A percentile compares a stretch with the other conserved stretches of the same genome.
These are phyloP conservation scores for Tetramorium bicarinatum DNA, from an alignment of 2,888 invertebrate species.

Conservation along the genomic window DNA sequence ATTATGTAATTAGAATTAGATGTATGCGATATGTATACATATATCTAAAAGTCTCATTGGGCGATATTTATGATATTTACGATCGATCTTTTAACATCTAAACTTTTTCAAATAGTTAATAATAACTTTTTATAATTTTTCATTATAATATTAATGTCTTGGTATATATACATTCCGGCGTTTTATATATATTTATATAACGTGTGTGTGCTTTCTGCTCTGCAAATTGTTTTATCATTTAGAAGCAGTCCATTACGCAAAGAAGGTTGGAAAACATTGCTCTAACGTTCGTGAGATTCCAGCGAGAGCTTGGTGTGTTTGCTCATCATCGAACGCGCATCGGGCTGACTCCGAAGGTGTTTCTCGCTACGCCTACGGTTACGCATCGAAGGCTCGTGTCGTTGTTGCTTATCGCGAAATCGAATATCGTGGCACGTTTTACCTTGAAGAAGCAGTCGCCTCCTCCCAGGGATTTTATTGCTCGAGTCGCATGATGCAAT, in stretches of 20 bases:
- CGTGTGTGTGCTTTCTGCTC: not conserved
- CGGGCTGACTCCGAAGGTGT: conserved; percentile 36
- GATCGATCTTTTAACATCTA: not conserved
- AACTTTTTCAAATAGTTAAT: not conserved
- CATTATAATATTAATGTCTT: not conserved
- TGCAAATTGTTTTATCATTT: conserved; percentile 30
- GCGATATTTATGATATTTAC: not conserved
- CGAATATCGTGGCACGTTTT: conserved; percentile 54
- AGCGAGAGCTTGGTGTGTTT: conserved; percentile 37
- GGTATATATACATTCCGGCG: not conserved
- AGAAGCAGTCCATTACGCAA: conserved; percentile 24
- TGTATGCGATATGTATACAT: not conserved
- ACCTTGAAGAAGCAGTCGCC: conserved; percentile 47
- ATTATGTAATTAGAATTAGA: not conserved
- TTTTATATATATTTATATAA: conserved; percentile 13
- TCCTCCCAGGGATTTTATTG: conserved; percentile 50
- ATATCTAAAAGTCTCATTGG: not conserved
- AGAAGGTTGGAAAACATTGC: conserved; percentile 36
- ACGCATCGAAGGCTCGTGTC: conserved; percentile 50
- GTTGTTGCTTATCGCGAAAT: conserved; percentile 53
- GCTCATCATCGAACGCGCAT: conserved; percentile 51
- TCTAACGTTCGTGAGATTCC: conserved; percentile 32
- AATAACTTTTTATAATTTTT: conserved; percentile 2
- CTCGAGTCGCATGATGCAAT: conserved; percentile 40
- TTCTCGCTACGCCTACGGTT: conserved; percentile 54